These are phyloP conservation scores for Syngnathus typhle DNA, from an alignment of 2,113 vertebrate genomes.

Conservation along the genomic window DNA sequence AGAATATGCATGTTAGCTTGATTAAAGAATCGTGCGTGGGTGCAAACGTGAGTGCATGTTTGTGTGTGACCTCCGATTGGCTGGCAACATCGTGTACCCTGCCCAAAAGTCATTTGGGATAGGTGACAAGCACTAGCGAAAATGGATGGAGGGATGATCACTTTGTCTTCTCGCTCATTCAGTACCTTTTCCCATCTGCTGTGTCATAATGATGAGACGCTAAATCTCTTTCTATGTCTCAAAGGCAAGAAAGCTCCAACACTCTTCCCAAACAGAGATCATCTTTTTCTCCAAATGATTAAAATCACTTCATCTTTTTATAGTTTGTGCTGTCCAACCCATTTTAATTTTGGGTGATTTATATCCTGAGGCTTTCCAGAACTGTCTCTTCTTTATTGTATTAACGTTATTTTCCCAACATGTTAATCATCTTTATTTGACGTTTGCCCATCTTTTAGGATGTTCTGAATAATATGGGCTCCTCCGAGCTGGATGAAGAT, in stretches of 20 bases:
- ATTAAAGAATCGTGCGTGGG: neutral
- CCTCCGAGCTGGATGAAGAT: conserved; percentile 95
- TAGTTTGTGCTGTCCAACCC: neutral
- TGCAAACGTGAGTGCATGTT: neutral
- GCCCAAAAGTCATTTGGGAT: neutral
- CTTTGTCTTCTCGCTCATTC: neutral
- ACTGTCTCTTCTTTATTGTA: neutral
- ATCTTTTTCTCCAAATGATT: conserved; percentile 1
- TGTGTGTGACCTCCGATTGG: neutral
- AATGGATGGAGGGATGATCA: neutral
- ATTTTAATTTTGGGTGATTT: conserved; percentile 1
- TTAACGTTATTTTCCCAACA: conserved; percentile 1
- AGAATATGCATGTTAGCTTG: neutral
- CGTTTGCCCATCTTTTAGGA: conserved; percentile 67
- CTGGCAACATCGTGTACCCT: neutral
- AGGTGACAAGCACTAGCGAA: neutral
- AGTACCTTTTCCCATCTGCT: no score
- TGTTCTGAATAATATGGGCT: conserved; percentile 91
- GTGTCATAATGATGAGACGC: neutral
- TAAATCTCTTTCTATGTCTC: neutral
- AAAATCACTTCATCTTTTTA: conserved; percentile 5
- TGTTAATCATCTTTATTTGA: conserved; percentile 9
- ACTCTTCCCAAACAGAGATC: neutral
- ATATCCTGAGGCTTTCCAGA: neutral
- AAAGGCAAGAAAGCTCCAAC: neutral